phyloP scores from a whole-genome alignment of 2,113 vertebrate genomes.

The Cyprinodon tularosa region DNA sequence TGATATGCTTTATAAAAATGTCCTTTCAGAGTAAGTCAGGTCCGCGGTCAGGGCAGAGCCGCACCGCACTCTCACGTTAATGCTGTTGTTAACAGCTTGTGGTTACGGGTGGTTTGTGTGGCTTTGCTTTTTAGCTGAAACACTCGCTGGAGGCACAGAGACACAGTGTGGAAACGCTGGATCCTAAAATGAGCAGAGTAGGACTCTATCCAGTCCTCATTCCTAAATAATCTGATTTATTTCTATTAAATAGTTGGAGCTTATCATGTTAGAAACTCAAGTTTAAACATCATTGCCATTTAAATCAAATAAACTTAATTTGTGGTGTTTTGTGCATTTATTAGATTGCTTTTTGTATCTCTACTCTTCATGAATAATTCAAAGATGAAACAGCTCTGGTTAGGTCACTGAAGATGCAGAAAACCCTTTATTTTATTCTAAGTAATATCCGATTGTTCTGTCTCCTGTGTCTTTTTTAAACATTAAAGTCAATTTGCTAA shows the following conservation, averaged over 20 bases:
- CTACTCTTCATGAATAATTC: no score
- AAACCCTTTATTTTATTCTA: no score
- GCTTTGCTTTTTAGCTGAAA: conserved; percentile 61
- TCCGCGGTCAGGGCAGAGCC: conserved; percentile 33
- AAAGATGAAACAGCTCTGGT: no score
- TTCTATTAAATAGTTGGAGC: not conserved
- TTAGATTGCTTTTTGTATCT: no score
- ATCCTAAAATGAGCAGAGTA: conserved; percentile 20
- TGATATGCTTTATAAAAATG: conserved; percentile 26
- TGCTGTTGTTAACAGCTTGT: conserved; percentile 75
- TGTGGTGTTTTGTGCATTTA: no score
- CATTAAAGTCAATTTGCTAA: not conserved
- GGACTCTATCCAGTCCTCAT: not conserved
- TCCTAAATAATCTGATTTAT: not conserved
- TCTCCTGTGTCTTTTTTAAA: no score
- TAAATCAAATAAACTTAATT: conserved; percentile 13
- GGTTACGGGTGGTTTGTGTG: conserved; percentile 67
- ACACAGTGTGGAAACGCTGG: conserved; percentile 24
- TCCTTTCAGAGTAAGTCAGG: conserved; percentile 12
- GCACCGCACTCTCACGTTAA: conserved; percentile 63
- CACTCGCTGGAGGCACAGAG: conserved; percentile 32
- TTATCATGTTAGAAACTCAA: not conserved
- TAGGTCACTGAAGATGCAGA: no score
- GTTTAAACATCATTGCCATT: not conserved
- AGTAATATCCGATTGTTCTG: no score